These are phyloP conservation scores for Microtus pennsylvanicus DNA, from an alignment of 2,113 vertebrate genomes.

Conservation along the genomic window DNA sequence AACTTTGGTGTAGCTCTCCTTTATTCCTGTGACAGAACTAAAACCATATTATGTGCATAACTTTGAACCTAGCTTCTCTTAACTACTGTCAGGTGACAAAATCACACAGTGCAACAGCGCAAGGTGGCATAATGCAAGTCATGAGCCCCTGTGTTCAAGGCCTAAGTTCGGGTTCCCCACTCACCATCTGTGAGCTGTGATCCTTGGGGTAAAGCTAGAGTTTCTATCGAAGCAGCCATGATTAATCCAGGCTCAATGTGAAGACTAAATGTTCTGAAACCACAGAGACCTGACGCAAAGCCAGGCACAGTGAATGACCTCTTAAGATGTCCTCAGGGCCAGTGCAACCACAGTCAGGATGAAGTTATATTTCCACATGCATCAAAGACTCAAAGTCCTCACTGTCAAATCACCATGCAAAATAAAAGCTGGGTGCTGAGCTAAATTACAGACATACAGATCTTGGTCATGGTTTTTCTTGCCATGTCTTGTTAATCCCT, in stretches of 20 bases:
- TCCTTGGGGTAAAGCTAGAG: neutral
- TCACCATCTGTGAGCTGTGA: neutral
- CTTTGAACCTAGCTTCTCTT: neutral
- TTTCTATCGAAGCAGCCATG: slow-evolving; percentile 24
- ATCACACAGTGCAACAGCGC: neutral
- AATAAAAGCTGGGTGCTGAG: neutral
- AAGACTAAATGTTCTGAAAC: neutral
- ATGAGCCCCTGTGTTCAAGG: neutral
- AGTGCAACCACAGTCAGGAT: neutral
- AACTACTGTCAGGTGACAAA: slow-evolving; percentile 20
- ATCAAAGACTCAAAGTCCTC: neutral
- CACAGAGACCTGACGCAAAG: neutral
- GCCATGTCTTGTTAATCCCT: neutral
- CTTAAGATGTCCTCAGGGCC: neutral
- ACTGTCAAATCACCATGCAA: neutral
- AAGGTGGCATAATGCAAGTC: neutral
- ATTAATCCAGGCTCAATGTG: neutral
- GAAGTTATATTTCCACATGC: neutral
- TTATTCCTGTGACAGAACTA: neutral
- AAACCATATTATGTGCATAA: neutral
- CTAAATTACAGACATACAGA: neutral
- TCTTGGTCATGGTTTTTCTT: neutral
- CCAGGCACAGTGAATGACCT: neutral
- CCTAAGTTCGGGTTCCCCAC: neutral
- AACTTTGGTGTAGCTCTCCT: neutral